Evolutionary conservation across 2,797 vertebrate genomes (phyloP), one percentile per base, ranked within the genome.

Genomic region (Oceanodroma leucorhoa): DNA sequence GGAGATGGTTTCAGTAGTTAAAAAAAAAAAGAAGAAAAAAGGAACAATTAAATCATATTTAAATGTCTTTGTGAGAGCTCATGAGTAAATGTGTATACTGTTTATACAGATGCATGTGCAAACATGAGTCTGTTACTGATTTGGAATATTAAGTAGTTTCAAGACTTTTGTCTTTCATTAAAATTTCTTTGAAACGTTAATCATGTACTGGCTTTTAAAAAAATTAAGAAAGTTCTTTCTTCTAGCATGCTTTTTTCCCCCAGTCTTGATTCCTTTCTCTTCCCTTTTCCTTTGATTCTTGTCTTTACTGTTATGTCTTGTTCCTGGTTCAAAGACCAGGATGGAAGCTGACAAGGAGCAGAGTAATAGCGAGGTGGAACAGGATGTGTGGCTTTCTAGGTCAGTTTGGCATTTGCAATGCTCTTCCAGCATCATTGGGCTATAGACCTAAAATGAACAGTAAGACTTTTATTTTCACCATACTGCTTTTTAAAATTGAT

Each of bases 21-120:
- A 77, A 67, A 85, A 55, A 89, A 45, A 27, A 77, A 60, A 11
- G 4, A 53, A 13, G 4, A 53, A 53, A 71, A 93, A 95, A 71
- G 19, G 80, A 91, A 79, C 48, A 90, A 92, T 92, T 94, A 70
- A 83, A 87, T 36, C 7, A 26, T 83, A 73, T 88, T 96, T 93
- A 89, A 93, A 57, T 64, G 48, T 90, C 71, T 94, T 92, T 89
- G 30, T 79, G 58, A 92, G 54, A 73, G 29, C 36, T 85, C 23
- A 43, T 55, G 61, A 65, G 72, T 67, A 87, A 80, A 83, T 85
- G 5, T 69, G 38, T 89, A 30, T 70, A 62, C 38, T 2, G 6
- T 87, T 87, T 77, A n/a, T 57, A 69, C 26, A 81, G 79, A 89
- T 51, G 40, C 45, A 36, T 85, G 61, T 60, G 22, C 78, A 93